Evolutionary conservation across 2,888 invertebrate species (phyloP), one percentile per base, ranked within the genome.

Genomic region (Furcula furcula): DNA sequence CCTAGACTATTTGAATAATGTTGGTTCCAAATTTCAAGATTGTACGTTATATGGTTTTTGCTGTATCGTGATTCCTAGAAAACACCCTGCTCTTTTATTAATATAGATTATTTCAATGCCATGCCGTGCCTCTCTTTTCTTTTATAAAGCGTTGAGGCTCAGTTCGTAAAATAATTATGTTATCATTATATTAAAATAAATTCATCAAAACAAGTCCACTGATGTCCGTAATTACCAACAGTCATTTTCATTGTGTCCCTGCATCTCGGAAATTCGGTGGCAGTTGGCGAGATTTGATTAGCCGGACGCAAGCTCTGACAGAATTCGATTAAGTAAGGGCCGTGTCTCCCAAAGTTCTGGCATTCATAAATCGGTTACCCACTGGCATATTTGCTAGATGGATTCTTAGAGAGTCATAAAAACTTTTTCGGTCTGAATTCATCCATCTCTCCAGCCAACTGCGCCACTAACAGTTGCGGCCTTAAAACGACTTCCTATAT

Each of bases 311-410:
- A 55, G 50, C 55, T 40, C 47, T 48, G 52, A 53, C 58, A 47
- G 46, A 56, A 73, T 67, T 75, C 63, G 63, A 73, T 74, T 75
- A 72, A 60, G 55, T 32, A 23, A 36, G 42, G n/a, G 33, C 55
- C 47, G 29, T 55, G 58, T 56, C 54, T 48, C 34, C 45, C 33
- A 36, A 65, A 64, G 54, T 62, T 64, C 39, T 34, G 44, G 34
- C 52, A 49, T 55, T 56, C 60, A 65, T 67, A 65, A 73, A 71
- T 70, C 46, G 58, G 42, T 35, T 45, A 50, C 44, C 51, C 49
- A 31, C 49, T 46, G 53, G 36, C 60, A 44, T 56, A 51, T 46
- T 46, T 48, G 50, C 41, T 39, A 45, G 31, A 36, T 29, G 36
- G 56, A 46, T 55, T 51, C 42, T 32, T 29, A 41, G 44, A 35